A percentile compares a stretch with the other conserved stretches of the same genome.
Evolutionary conservation across 2,888 invertebrate genomes (phyloP).

Genomic region (Kryphioiulus occultus): DNA sequence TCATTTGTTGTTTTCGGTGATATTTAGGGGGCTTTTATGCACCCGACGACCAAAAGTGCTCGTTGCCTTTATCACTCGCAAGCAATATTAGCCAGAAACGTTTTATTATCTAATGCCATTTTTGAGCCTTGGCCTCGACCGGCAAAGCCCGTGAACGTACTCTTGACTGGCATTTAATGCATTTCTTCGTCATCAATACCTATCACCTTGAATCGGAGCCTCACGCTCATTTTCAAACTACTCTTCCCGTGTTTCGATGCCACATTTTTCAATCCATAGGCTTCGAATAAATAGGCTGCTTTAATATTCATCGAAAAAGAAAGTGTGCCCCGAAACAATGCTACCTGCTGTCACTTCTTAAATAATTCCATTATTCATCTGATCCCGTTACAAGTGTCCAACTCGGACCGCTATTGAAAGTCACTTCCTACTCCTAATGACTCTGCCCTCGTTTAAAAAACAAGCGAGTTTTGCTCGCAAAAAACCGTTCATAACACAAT

Average conservation of each 20-base stretch:
- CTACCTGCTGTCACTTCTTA: not conserved
- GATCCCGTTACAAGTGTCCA: not conserved
- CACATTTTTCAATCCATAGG: not conserved
- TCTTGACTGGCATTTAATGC: too few species aligned
- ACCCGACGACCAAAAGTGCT: too few species aligned
- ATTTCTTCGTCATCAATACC: not conserved
- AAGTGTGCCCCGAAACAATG: conserved; percentile 18
- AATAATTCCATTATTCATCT: not conserved
- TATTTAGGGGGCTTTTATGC: too few species aligned
- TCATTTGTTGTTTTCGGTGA: too few species aligned
- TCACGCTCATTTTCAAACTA: not conserved
- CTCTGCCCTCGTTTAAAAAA: conserved; percentile 5
- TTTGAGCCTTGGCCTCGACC: conserved; percentile 4
- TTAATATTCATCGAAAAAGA: not conserved
- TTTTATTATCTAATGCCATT: not conserved
- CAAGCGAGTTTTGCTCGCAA: not conserved
- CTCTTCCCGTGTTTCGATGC: not conserved
- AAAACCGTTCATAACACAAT: not conserved
- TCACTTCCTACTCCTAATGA: conserved; percentile 24
- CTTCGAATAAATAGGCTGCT: not conserved
- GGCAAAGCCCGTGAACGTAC: not conserved
- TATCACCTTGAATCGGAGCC: not conserved
- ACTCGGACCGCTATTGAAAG: not conserved
- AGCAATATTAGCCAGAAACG: not conserved
- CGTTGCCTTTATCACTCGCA: too few species aligned